phyloP scores from a whole-genome alignment of 2,888 invertebrate genomes.

The Lepidocyrtinus sp. region DNA sequence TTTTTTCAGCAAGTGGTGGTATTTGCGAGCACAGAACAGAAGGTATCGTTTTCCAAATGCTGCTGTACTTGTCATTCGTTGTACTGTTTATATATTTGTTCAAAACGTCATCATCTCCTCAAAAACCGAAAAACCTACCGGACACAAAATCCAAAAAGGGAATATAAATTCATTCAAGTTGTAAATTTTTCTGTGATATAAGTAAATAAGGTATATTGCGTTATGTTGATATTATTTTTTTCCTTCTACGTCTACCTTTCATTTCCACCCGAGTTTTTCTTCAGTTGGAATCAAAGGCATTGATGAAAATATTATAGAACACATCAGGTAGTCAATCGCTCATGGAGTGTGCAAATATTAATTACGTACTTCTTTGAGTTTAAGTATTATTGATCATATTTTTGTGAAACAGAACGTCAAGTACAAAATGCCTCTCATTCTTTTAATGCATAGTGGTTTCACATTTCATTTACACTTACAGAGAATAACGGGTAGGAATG shows the following conservation, averaged over 20 bases:
- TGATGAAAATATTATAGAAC: not conserved
- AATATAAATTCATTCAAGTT: not conserved
- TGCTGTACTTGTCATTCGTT: constrained; percentile 43
- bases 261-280: not conserved
- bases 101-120: constrained; percentile 11
- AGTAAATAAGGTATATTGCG: not conserved
- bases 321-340: not conserved
- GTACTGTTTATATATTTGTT: constrained; percentile 44
- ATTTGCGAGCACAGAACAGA: constrained; percentile 44
- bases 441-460: too few species aligned
- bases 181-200: not conserved
- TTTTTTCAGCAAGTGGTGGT: constrained; percentile 40
- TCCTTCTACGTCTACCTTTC: too few species aligned
- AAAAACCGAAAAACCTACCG: not conserved
- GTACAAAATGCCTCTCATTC: too few species aligned
- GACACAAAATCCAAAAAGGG: not conserved
- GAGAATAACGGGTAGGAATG: too few species aligned
- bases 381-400: too few species aligned
- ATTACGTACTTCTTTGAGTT: too few species aligned
- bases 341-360: not conserved
- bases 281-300: not conserved
- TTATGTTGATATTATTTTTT: not conserved
- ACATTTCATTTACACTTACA: too few species aligned
- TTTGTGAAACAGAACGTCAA: too few species aligned
- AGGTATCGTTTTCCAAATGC: constrained; percentile 50